phyloP scores from a whole-genome alignment of 2,797 vertebrate genomes.

The Muscicapa striata region DNA sequence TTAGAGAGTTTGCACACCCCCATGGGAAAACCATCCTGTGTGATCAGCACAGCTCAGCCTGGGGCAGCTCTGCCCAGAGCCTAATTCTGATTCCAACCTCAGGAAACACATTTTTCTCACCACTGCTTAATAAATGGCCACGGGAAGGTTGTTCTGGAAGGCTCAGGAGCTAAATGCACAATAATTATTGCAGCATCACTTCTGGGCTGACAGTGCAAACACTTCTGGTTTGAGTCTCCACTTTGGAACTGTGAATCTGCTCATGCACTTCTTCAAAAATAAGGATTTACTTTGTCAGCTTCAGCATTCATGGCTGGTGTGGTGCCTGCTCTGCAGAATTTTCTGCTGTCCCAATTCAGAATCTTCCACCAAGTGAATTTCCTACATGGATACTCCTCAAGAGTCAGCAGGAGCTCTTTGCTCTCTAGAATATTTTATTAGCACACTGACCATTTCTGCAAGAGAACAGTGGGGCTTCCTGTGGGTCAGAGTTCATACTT shows the following conservation, averaged over 20 bases:
- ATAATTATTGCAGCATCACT: neutral
- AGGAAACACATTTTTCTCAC: neutral
- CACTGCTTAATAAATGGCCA: neutral
- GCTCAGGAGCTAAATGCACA: neutral
- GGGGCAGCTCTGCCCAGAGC: neutral
- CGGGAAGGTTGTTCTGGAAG: neutral
- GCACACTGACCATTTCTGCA: neutral
- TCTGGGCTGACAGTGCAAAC: neutral
- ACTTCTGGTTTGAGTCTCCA: neutral
- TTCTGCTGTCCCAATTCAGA: neutral
- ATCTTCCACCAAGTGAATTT: neutral
- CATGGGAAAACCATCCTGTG: neutral
- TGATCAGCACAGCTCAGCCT: neutral
- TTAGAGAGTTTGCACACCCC: accelerated
- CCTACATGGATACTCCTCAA: neutral
- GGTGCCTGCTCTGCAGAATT: neutral
- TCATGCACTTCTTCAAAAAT: neutral
- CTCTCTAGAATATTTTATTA: neutral
- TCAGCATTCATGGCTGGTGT: neutral
- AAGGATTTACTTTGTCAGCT: neutral
- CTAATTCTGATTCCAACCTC: neutral
- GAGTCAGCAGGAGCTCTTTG: neutral
- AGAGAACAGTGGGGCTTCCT: neutral
- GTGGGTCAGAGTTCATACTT: neutral
- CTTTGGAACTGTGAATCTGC: neutral